Base-by-base conservation (phyloP, 2,797 vertebrate genomes). In the Lacerta viridis region DNA sequence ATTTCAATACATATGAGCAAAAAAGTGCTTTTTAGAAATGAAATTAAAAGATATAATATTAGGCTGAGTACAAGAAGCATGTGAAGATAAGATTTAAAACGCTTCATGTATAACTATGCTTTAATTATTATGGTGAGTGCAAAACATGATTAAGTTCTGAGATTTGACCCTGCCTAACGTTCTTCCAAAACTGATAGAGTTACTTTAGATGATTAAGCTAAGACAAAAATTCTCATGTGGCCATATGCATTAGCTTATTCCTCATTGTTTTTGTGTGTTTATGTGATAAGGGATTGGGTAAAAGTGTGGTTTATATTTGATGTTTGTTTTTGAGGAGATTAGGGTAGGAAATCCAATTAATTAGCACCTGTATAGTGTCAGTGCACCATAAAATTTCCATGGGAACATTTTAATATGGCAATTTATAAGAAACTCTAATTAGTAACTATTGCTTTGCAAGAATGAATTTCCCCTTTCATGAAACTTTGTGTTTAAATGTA, bases 361-460 rank as follows among this genome's bases (percentile, higher is more conserved):
- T 93, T 93, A 88, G 59, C 85, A 87, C 82, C 55, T 88, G 20
- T 18, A 7, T 87, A 61, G 75, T 91, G 69, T 81, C 71, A 79
- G 59, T 80, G 41, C 61, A 87, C 76, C 66, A 9, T 84, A 83
- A 90, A 91, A 91, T 82, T 90, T 89, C 87, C 59, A 69, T 89
- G 86, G 82, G 79, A 89, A 69, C 83, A 8, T 61, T 68, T 71
- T 92, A 92, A 92, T 89, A 39, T 77, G 0, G 27, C n/a, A 90
- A 13, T 91, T 93, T 72, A 86, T 3, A 64, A 82, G 33, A 84
- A 92, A 72, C 17, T 64, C 72, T 88, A 55, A 86, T 89, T 91
- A 93, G 92, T 92, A 93, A 91, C 92, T 93, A 91, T 61, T 91
- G 15, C 80, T 91, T 91, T 90, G 41, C 23, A 94, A 93, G 86